Base-by-base conservation (phyloP, 2,113 vertebrate species). In the Panthera uncia region DNA sequence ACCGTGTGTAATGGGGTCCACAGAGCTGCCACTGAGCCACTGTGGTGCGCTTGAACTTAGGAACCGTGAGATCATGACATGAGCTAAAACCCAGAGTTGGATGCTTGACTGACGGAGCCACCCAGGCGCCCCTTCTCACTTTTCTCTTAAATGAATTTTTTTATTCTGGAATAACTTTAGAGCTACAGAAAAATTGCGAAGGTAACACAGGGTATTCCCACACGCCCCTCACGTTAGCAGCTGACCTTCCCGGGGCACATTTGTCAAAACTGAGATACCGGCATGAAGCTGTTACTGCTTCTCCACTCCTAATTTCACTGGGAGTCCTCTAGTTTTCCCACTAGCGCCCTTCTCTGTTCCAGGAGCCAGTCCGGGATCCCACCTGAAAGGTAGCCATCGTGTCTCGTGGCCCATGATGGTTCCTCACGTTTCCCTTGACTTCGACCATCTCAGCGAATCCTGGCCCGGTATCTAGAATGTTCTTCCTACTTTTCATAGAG, bases 381-480 rank as follows among this genome's bases (percentile, higher is more conserved):
- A 66, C 23, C 11, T 14, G 5, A 31, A 38, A 8, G 12, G 12
- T 14, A 16, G n/a, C 19, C 4, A 1, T 29, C 4, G 6, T 15
- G 12, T 65, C 18, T 41, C 63, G 33, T 12, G 11, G 13, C 31
- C 80, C 31, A 23, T 31, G 31, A 13, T 7, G n/a, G 13, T 16
- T 45, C 55, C 76, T 94, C 12, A 2, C 16, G 33, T 50, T 80
- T 92, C 4, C 7, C 1, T 4, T 38, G 50, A 36, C 31, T 2
- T 15, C 0, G 29, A n/a, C 84, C 10, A 11, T 33, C n/a, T 55
- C 1, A 0, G 1, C 13, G 36, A 45, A 3, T 38, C n/a, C 63
- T 25, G 19, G 7, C n/a, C 36, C 31, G 13, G 21, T 63, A 31
- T 4, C 2, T 11, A n/a, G n/a, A 57, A 74, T 12, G 27, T 79